Evolutionary conservation across 2,888 invertebrate genomes (phyloP), one percentile per base, ranked within the genome.

Genomic region (Exocentrus adspersus): DNA sequence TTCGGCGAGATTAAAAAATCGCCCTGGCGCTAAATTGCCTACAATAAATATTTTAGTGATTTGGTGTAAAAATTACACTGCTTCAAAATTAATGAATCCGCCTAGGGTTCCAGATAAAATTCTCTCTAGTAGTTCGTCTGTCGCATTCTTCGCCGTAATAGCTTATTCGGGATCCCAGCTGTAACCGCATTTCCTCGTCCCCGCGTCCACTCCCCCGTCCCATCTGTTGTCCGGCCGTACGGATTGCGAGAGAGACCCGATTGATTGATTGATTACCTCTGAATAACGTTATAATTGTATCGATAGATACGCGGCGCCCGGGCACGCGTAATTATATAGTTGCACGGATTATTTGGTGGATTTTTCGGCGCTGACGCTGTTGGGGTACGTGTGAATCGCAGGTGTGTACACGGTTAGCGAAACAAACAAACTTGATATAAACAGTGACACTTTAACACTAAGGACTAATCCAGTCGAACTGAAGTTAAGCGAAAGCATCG

Each of bases 121-220:
- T 30, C 30, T 30, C 30, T n/a, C n/a, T n/a, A n/a, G n/a, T n/a
- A n/a, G n/a, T n/a, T n/a, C n/a, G n/a, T n/a, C n/a, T n/a, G n/a
- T n/a, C 41, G 43, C 58, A 63, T 63, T 63, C 63, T 63, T 63
- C 28, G n/a, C 59, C 32, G 51, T 64, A 64, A 64, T 64, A 61
- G 64, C 60, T 61, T 64, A 56, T 54, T 60, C 48, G 56, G 46
- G 65, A 62, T 61, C 61, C 52, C 61, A 57, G 61, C 60, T 56
- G 57, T 61, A 61, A 64, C 61, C 61, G 43, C 61, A 58, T 58
- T 61, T 58, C 61, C 51, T n/a, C n/a, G n/a, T n/a, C n/a, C n/a
- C n/a, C n/a, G n/a, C n/a, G n/a, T n/a, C n/a, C n/a, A n/a, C n/a
- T n/a, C n/a, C n/a, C 51, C 51, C 53, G 67, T 59, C 69, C 65